Evolutionary conservation across 2,888 invertebrate genomes (phyloP), one percentile per base, ranked within the genome.

Genomic region (Cosmorhoe ocellata): DNA sequence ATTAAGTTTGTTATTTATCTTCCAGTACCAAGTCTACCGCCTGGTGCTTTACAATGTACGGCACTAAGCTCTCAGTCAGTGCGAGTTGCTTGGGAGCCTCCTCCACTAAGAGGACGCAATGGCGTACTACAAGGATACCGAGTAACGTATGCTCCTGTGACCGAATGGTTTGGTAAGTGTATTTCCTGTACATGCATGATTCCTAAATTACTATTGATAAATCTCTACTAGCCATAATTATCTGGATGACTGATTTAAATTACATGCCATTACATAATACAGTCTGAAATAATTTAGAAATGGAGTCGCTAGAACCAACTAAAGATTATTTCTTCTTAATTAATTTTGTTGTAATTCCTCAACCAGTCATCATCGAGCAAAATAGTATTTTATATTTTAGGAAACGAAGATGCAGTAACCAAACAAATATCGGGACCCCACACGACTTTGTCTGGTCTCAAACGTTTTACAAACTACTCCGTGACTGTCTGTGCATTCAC

Each of bases 381-480:
- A 8, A 18, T 14, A 48, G 31, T 30, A 1, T 26, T 18, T 26
- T 36, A 7, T 42, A 3, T 40, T 76, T 78, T 51, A 94, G 95
- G 95, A 69, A 93, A 93, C 71, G 94, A 94, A 85, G 94, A 94
- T 52, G 93, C 93, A 63, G 93, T 94, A 64, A 94, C 94, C n/a
- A 96, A 96, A 77, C 93, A 93, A 64, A 94, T 95, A 63, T 92
- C 92, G 2, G 93, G 93, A 1, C 74, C 94, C 28, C 92, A 94
- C 55, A 94, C 95, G 26, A 93, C 93, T 1, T 90, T 97, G 56
- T 94, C 94, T 49, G 95, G 95, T 37, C 88, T 98, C 47, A 92
- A 94, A 69, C 95, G 96, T 67, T 97, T 94, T 83, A 97, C 97
- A 24, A 98, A 98, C 89, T 98, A 98, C 80, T 97, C 97, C 27